Percentiles rank a stretch among this genome's conserved stretches.
Evolutionary conservation across 1,140 invertebrate genomes (phyloP).

Genomic region (Saxidomus purpurata): DNA sequence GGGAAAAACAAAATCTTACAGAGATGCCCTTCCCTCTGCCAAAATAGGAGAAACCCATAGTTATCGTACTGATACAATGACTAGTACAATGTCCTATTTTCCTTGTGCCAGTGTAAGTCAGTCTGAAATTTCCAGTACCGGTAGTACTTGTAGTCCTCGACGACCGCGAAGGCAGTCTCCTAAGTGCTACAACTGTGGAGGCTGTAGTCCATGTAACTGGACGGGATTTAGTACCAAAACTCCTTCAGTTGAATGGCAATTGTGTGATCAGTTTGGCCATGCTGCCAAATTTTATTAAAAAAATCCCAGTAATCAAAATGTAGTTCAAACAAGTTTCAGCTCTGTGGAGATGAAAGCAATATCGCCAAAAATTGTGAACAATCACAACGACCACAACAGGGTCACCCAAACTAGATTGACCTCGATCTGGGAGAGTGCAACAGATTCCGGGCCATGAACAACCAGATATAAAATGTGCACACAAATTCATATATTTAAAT

Average conservation of each 20-base stretch:
- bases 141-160: neutral
- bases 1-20: neutral
- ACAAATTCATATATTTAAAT: constrained; percentile 61
- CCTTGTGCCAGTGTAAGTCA: no score
- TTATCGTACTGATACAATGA: neutral
- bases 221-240: neutral
- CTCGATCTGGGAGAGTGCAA: neutral
- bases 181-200: neutral
- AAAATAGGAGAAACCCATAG: constrained; percentile 12
- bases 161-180: no score
- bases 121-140: neutral
- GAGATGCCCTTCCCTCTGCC: neutral
- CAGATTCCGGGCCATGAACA: neutral
- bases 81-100: no score
- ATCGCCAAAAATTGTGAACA: neutral
- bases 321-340: neutral
- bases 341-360: neutral
- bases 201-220: neutral
- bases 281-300: neutral
- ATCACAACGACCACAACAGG: neutral
- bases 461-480: neutral
- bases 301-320: neutral
- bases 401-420: neutral
- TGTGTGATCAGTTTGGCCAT: constrained; percentile 37
- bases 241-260: neutral